Base-by-base conservation (phyloP, 2,113 vertebrate species). In the Aramus guarauna region DNA sequence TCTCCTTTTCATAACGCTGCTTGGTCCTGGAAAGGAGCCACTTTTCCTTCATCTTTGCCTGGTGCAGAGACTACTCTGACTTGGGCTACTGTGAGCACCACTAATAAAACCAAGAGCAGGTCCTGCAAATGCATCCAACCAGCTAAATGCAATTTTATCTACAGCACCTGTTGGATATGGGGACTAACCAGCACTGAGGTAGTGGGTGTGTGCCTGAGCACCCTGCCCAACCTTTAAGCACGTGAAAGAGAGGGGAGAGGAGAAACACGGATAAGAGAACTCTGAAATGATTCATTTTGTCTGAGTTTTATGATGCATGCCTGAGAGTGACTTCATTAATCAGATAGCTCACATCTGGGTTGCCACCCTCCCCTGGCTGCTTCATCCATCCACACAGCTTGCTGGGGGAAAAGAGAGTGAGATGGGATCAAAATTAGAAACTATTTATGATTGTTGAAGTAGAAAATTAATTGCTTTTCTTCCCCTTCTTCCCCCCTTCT, bases 281-380 rank as follows among this genome's bases (percentile, higher is more conserved):
- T 82, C 66, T 59, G 87, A 93, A 95, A 90, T 95, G 9, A 97
- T 96, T 95, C 71, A 94, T 78, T 92, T 92, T 66, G 60, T 93
- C 94, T 56, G 78, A 91, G 85, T 95, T 96, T 96, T 96, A 95
- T 75, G 94, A 71, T 94, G 76, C 60, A 30, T 76, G 91, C 77
- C 84, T 88, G 73, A 82, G 41, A 73, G 53, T 69, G 74, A 92
- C 86, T 90, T 90, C 67, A 69, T 82, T 89, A 96, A 97, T 82
- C 86, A 78, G 76, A 71, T 39, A 72, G 43, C 43, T 95, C 77
- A 94, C 91, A 92, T 90, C 86, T 95, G 84, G 72, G 76, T 82
- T 84, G 84, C 86, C 47, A 76, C 41, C 48, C 45, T 96, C 37
- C 69, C 58, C 91, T 69, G 45, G 36, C 77, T 87, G 64, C 73